Evolutionary conservation across 2,888 invertebrate species (phyloP), one percentile per base, ranked within the genome.

Genomic region (Dichetophora obliterata): DNA sequence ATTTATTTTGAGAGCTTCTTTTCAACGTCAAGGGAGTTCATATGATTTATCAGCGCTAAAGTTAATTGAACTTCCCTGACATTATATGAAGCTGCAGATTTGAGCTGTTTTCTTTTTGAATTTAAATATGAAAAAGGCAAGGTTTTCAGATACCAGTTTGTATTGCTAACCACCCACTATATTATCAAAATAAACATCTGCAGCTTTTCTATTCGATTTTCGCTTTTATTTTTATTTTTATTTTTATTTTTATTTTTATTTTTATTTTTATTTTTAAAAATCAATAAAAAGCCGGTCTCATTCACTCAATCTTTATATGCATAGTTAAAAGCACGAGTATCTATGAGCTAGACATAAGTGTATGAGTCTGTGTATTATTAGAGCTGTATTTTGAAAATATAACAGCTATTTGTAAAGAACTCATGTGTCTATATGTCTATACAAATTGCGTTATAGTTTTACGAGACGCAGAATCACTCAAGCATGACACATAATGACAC

Each of bases 401-500:
- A 22, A 43, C 19, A 37, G 37, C 66, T 14, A 22, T 37, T 37
- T 37, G 66, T 19, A 66, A 71, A 54, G 63, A 24, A 65, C 61
- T 19, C 14, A 27, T 52, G 52, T 24, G 11, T 14, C 22, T n/a
- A 34, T 43, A 37, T 66, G n/a, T n/a, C n/a, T n/a, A n/a, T n/a
- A n/a, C n/a, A n/a, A n/a, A 19, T 66, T n/a, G 34, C 22, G 16
- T 0, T 37, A 34, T 48, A 50, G 5, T n/a, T 34, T 3, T 14
- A 31, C 19, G 22, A 37, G 16, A 8, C 27, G 34, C 54, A 19
- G 73, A 80, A 37, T 77, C 75, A 75, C 77, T 80, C 74, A 80
- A 80, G 71, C 77, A 65, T 81, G 76, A 78, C 74, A 77, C 63
- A 76, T 66, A 74, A 54, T 77, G 75, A 75, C 76, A 74, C 66